Base-by-base conservation (phyloP, 2,888 invertebrate genomes). In the Drosophila antonietae region DNA sequence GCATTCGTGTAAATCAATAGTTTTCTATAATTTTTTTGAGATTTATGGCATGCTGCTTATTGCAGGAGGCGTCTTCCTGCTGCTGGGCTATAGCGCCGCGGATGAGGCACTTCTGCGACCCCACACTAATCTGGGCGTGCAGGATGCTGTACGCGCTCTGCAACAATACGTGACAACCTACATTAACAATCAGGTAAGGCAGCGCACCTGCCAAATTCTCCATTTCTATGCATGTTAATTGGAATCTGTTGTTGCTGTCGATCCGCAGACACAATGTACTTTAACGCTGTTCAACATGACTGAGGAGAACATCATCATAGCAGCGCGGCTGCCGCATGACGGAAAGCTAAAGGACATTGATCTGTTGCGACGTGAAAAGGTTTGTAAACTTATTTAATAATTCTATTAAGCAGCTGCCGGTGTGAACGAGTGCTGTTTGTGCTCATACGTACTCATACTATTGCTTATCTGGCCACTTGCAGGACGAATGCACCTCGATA, bases 21-120 rank as follows among this genome's bases (percentile, higher is more conserved):
- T 39, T 20, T 39, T 28, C 10, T 12, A 37, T 39, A 39, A 74
- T 73, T 56, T 56, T 57, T 57, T 66, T 15, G 62, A 73, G 83
- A 88, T 83, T 88, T 88, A 88, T 85, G 79, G 64, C 53, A 59
- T 66, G 52, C 59, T 68, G 53, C 52, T 51, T 31, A 39, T 64
- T 73, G 65, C 64, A 64, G 96, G 97, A 93, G 97, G 98, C 43
- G 96, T 97, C 44, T 98, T 97, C 93, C 94, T 98, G 77, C 96
- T 97, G 92, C 95, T 98, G 67, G 98, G 97, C 66, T 98, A 97
- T 93, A 97, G 97, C 88, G 96, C 97, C 69, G 96, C 96, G n/a
- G 97, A 98, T 92, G 97, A 98, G 93, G 95, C 95, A 1, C 94
- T 97, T 66, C 94, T 97, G 83, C 95, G 96, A 80, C 96, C 96